Evolutionary conservation across 2,113 vertebrate genomes (phyloP).

Genomic region (Pterocles gutturalis): DNA sequence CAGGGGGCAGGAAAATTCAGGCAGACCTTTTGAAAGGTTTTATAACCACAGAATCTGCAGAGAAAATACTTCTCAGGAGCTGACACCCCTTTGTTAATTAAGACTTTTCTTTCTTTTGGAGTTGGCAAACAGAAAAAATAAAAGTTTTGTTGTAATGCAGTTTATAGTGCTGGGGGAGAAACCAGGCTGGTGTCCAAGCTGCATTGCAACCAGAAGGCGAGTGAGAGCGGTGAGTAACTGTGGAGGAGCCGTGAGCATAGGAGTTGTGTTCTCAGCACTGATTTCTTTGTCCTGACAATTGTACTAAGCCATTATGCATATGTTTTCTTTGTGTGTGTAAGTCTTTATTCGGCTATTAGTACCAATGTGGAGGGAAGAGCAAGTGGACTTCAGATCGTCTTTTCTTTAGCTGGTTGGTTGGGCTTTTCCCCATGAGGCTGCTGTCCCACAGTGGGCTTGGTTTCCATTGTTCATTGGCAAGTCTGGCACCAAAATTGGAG

Average conservation of each 20-base stretch:
- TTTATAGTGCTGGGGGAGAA: not conserved
- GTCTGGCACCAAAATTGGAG: not conserved
- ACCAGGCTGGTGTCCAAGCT: not conserved
- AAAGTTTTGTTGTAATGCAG: not conserved
- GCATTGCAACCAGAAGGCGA: not conserved
- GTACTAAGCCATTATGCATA: fast-evolving
- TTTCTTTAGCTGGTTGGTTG: not conserved
- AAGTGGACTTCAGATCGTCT: not conserved
- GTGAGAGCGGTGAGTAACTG: not conserved
- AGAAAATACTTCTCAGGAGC: not conserved
- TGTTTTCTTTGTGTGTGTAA: not conserved
- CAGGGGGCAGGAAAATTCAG: not conserved
- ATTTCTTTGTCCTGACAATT: not conserved
- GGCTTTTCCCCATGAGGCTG: not conserved
- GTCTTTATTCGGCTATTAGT: not conserved
- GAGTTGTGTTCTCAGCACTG: not conserved
- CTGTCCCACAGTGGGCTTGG: not conserved
- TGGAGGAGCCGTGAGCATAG: not conserved
- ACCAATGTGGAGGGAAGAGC: not conserved
- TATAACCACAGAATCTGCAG: not conserved
- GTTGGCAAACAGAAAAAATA: not conserved
- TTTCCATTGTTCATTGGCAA: not conserved
- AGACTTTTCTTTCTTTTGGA: not conserved
- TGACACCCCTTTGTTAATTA: not conserved
- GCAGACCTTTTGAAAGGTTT: not conserved